Conservation (phyloP, 2,797 vertebrate species). For the Acanthis flammea region DNA sequence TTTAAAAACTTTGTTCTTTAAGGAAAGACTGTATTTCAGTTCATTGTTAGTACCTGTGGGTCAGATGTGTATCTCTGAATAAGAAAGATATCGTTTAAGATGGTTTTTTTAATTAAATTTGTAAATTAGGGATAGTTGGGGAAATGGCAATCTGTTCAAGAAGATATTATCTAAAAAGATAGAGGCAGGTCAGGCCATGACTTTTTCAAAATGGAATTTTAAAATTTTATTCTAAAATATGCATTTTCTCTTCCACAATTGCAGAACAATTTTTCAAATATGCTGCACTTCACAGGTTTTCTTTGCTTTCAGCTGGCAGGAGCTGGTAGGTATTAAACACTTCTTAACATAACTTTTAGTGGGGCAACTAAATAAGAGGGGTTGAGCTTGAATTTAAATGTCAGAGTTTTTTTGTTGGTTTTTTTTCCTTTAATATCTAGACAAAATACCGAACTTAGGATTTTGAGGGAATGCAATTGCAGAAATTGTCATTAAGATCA, state of each 20-base stretch:
- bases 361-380: neutral
- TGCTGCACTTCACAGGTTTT: neutral
- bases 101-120: neutral
- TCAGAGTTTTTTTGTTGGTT: accelerated
- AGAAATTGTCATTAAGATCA: neutral
- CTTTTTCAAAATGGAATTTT: neutral
- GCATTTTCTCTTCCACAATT: neutral
- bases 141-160: neutral
- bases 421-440: neutral
- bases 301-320: neutral
- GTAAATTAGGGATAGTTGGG: neutral
- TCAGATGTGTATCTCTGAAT: neutral
- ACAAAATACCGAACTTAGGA: neutral
- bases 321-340: neutral
- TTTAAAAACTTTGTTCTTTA: neutral
- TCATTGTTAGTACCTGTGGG: neutral
- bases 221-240: neutral
- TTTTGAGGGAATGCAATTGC: neutral
- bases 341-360: neutral
- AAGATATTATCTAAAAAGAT: neutral
- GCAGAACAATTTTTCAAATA: neutral
- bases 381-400: neutral
- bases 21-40: neutral
- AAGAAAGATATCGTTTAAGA: neutral
- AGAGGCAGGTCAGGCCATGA: neutral